Percentiles rank a stretch among this genome's conserved stretches.
These are phyloP conservation scores for Serripes groenlandicus DNA, from an alignment of 2,888 invertebrate species.

Conservation along the genomic window DNA sequence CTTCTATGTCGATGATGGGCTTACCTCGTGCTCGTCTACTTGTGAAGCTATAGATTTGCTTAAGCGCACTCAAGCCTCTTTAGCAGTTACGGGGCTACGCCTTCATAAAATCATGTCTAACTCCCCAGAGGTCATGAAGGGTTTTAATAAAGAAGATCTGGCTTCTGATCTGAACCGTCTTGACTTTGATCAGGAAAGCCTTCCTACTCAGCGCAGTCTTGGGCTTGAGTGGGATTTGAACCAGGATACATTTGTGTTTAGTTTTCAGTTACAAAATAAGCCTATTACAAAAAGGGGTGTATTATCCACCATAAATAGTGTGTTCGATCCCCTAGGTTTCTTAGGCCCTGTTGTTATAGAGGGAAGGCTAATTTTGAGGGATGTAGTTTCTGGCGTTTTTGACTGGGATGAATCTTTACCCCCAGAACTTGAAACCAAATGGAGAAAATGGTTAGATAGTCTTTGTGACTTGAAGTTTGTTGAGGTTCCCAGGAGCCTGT, in stretches of 20 bases:
- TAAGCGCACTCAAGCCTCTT: slow-evolving; percentile 11
- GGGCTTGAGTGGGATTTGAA: slow-evolving; percentile 20
- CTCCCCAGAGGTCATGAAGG: slow-evolving; percentile 20
- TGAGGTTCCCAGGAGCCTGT: slow-evolving; percentile 8
- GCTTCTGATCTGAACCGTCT: slow-evolving; percentile 10
- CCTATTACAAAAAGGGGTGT: slow-evolving; percentile 19
- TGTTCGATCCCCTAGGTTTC: slow-evolving; percentile 26
- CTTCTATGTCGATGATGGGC: slow-evolving; percentile 71
- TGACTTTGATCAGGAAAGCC: slow-evolving; percentile 22
- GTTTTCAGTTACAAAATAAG: slow-evolving; percentile 1
- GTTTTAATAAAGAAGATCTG: slow-evolving; percentile 14
- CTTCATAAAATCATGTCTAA: slow-evolving; percentile 28
- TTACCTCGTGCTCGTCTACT: slow-evolving; percentile 40
- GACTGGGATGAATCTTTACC: slow-evolving; percentile 21
- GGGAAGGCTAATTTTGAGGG: too few species aligned
- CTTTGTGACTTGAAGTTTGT: slow-evolving; percentile 13
- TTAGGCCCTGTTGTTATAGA: too few species aligned
- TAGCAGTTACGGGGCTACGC: slow-evolving; percentile 5
- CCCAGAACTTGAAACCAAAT: slow-evolving; percentile 4
- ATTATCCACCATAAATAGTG: slow-evolving; percentile 16
- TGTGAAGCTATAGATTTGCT: slow-evolving; percentile 29
- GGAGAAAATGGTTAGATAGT: slow-evolving; percentile 14
- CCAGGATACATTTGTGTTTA: slow-evolving; percentile 20
- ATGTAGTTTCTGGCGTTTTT: background rate
- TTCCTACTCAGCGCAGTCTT: slow-evolving; percentile 22